These are phyloP conservation scores for Passer domesticus DNA, from an alignment of 2,113 vertebrate genomes.

Conservation along the genomic window DNA sequence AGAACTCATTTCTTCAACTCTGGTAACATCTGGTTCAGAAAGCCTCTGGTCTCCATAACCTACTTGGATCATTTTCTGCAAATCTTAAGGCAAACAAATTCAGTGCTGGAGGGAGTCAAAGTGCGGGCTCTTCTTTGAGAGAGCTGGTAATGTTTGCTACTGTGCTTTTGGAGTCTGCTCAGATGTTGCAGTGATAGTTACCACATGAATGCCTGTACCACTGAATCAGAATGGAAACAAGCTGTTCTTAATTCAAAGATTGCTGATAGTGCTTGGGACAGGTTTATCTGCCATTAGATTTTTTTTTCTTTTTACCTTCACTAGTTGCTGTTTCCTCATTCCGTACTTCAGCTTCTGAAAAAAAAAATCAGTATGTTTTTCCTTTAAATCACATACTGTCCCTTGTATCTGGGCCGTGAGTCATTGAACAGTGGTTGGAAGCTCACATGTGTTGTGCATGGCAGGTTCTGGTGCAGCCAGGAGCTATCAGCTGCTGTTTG, in stretches of 20 bases:
- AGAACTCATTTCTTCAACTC: background rate
- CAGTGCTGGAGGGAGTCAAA: background rate
- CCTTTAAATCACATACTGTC: background rate
- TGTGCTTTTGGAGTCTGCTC: slow-evolving; percentile 4
- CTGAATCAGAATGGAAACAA: background rate
- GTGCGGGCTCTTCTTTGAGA: background rate
- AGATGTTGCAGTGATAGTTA: background rate
- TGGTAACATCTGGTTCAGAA: slow-evolving; percentile 23
- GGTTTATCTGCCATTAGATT: background rate
- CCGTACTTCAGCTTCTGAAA: background rate
- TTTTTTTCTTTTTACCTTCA: background rate
- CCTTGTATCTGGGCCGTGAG: background rate
- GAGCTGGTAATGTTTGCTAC: slow-evolving; percentile 42
- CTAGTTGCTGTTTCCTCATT: background rate
- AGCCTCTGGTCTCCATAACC: slow-evolving; percentile 4
- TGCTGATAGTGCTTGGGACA: background rate
- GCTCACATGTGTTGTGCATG: background rate
- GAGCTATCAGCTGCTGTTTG: background rate
- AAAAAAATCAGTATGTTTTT: background rate
- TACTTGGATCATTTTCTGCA: slow-evolving; percentile 22
- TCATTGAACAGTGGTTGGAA: background rate
- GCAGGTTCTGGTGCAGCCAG: background rate
- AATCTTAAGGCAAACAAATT: background rate
- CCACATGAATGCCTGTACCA: background rate
- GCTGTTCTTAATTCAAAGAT: background rate